Base-by-base conservation (phyloP, 2,797 vertebrate species). In the Enteromius treurensis region DNA sequence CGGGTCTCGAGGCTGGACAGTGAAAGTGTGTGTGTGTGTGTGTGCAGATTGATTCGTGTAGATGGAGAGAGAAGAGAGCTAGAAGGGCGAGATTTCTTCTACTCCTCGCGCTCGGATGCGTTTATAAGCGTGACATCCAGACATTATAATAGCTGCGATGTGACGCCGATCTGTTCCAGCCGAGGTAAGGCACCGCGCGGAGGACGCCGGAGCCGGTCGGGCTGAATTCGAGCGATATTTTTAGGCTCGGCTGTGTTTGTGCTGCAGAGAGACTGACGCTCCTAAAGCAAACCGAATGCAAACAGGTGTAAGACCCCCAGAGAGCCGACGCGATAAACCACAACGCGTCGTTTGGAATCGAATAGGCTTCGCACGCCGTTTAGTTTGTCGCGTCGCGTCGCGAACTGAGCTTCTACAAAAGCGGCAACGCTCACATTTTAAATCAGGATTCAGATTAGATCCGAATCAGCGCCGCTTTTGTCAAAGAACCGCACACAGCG, bases 21-120 rank as follows among this genome's bases (percentile, higher is more conserved):
- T 84, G 86, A 89, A 87, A 91, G 89, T 90, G 88, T 40, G 81
- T 73, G 75, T 90, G 88, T 40, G 81, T 73, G 75, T 60, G 73
- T 65, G 77, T 47, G 81, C 29, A 3, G 62, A 67, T 76, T 58
- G 65, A 51, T 45, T 78, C 71, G 37, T 77, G 89, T 86, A 82
- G 65, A 81, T 78, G 80, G 26, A 26, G 64, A 69, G 81, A 87
- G 51, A 81, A 79, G 77, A 85, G 74, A 78, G 74, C 80, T 85
- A 85, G 89, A 79, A 77, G 67, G 81, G 68, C 79, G 76, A 53
- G 67, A 77, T 75, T 82, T 73, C 60, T 83, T 78, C 84, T 74
- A 71, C 71, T 82, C 58, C 77, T 86, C 32, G 55, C 81, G 70
- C 77, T 45, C 60, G 55, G 80, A 74, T 81, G 78, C 82, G 51